phyloP scores from a whole-genome alignment of 2,888 invertebrate genomes.

The Caenorhabditis doughertyi region DNA sequence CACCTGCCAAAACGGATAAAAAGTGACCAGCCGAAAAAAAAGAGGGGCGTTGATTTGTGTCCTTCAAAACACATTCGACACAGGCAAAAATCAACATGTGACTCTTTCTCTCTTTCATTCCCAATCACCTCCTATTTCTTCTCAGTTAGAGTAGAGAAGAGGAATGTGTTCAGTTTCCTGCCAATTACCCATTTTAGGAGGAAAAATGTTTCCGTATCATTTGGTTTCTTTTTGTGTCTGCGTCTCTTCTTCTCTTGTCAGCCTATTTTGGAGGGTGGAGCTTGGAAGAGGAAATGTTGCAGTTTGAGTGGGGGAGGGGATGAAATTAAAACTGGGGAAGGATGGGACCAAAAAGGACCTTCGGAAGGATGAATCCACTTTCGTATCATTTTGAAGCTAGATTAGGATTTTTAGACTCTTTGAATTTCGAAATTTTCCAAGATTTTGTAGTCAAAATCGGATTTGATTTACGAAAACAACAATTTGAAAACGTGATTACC shows the following conservation, averaged over 20 bases:
- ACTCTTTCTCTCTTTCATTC: not conserved
- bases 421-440: not conserved
- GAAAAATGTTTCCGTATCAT: slow-evolving; percentile 16
- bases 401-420: slow-evolving; percentile 6
- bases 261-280: slow-evolving; percentile 1
- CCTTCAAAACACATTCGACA: slow-evolving; percentile 15
- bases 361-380: too few relatives aligned
- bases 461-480: too few relatives aligned
- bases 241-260: slow-evolving; percentile 10
- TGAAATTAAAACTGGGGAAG: too few relatives aligned
- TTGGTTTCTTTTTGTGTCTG: slow-evolving; percentile 18
- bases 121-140: not conserved
- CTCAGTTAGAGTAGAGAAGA: not conserved
- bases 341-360: too few relatives aligned
- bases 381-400: too few relatives aligned
- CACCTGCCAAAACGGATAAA: too few relatives aligned
- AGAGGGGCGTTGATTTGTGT: slow-evolving; percentile 8
- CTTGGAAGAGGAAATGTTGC: not conserved
- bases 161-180: slow-evolving; percentile 2
- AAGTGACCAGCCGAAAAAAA: too few relatives aligned
- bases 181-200: not conserved
- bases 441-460: too few relatives aligned
- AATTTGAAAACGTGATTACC: too few relatives aligned
- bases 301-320: too few relatives aligned
- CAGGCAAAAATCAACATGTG: too few relatives aligned